Evolutionary conservation across 2,888 invertebrate species (phyloP).

Genomic region (Aleiodes leptofemur): DNA sequence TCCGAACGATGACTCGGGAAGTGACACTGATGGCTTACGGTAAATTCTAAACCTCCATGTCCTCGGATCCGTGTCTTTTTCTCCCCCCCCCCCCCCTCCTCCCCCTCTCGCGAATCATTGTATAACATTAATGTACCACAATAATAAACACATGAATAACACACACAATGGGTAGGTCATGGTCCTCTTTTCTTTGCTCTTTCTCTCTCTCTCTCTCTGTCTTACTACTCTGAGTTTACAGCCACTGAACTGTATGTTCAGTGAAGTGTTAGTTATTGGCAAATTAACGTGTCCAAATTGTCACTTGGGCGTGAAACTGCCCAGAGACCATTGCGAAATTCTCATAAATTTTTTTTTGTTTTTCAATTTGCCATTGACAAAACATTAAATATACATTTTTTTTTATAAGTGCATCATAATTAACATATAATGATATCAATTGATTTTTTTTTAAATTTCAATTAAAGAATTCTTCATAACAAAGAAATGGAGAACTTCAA

Average conservation of each 20-base stretch:
- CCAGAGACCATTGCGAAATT: conserved; percentile 3
- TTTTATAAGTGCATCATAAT: not conserved
- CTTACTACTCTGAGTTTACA: not conserved
- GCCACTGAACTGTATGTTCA: not conserved
- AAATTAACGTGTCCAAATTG: conserved; percentile 33
- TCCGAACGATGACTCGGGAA: conserved; percentile 37
- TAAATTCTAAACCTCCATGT: conserved; percentile 27
- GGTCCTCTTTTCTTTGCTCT: not conserved
- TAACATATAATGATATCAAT: not conserved
- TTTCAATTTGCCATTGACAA: conserved; percentile 14
- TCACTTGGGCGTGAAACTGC: conserved; percentile 38
- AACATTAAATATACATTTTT: not conserved
- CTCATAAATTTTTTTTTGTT: not conserved
- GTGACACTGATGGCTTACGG: conserved; percentile 35
- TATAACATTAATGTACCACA: conserved; percentile 6
- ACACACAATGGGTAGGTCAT: conserved; percentile 31
- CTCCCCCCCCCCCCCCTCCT: not conserved
- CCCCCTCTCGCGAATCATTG: not conserved
- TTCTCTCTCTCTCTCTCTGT: not conserved
- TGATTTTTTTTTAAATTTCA: no score
- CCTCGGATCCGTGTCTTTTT: conserved; percentile 9
- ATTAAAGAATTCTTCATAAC: no score
- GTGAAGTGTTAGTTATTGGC: conserved; percentile 1
- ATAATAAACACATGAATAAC: conserved; percentile 17
- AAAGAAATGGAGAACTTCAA: not conserved